Evolutionary conservation across 2,797 vertebrate species (phyloP).

Genomic region (Chelidonichthys spinosus): DNA sequence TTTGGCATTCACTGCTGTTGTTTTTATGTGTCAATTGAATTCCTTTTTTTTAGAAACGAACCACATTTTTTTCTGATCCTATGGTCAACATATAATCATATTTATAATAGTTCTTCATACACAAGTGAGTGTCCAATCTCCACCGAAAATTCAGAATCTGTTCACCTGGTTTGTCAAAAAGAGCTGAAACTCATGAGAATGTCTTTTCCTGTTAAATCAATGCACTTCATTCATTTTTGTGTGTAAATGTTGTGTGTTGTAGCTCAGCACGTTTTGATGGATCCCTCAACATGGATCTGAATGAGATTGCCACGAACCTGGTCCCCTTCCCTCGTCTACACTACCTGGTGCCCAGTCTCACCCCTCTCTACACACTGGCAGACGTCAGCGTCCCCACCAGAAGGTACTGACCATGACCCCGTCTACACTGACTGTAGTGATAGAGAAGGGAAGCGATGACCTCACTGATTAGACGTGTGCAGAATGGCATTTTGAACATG

Average conservation of each 20-base stretch:
- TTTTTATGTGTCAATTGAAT: neutral
- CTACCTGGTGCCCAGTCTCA: constrained; percentile 95
- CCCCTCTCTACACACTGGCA: constrained; percentile 92
- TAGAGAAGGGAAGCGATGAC: neutral
- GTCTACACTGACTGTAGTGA: constrained; percentile 12
- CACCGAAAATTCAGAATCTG: neutral
- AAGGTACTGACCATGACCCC: constrained; percentile 79
- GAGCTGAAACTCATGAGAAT: neutral
- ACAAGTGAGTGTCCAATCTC: neutral
- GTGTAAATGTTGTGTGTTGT: constrained; percentile 45
- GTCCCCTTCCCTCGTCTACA: constrained; percentile 96
- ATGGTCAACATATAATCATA: neutral
- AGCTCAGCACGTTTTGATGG: constrained; percentile 97
- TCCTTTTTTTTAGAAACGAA: neutral
- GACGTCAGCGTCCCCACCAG: constrained; percentile 90
- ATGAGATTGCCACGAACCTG: constrained; percentile 97
- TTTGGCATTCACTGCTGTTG: no score
- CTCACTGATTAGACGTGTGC: neutral
- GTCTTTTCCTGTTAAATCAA: neutral
- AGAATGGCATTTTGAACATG: neutral
- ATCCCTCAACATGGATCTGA: constrained; percentile 97
- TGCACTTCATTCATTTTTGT: neutral
- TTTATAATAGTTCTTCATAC: neutral
- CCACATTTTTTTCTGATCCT: neutral
- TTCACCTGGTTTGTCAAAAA: neutral